Conservation (phyloP, 2,888 invertebrate species). For the Trichogramma dendrolimi region DNA sequence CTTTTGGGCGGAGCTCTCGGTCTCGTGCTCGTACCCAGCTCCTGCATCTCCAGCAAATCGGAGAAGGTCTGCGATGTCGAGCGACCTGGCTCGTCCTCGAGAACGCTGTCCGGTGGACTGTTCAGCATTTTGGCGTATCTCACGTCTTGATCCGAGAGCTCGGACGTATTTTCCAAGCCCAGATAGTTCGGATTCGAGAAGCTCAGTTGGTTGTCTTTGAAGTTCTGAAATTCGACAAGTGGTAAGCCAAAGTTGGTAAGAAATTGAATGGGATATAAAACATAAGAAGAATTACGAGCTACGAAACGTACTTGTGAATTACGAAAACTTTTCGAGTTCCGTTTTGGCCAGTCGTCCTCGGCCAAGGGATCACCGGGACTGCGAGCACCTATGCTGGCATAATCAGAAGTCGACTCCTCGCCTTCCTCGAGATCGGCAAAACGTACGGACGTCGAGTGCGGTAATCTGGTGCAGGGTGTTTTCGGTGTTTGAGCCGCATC, state of each 20-base stretch:
- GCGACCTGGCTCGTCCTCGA: constrained; percentile 55
- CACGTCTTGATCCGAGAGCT: constrained; percentile 33
- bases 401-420: constrained; percentile 70
- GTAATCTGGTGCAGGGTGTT: constrained; percentile 50
- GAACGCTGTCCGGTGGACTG: constrained; percentile 64
- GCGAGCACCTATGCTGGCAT: constrained; percentile 67
- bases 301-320: constrained; percentile 15
- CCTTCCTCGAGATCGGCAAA: constrained; percentile 57
- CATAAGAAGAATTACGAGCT: background rate
- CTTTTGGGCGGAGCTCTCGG: constrained; percentile 54
- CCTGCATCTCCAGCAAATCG: constrained; percentile 46
- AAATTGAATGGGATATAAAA: background rate
- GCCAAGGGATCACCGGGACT: constrained; percentile 50
- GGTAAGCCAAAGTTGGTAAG: constrained; percentile 3
- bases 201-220: constrained; percentile 58
- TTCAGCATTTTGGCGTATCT: constrained; percentile 55
- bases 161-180: constrained; percentile 60
- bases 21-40: constrained; percentile 43
- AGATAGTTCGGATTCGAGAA: constrained; percentile 76
- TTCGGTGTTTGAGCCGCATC: constrained; percentile 54
- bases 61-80: constrained; percentile 47
- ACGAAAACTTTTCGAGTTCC: constrained; percentile 30
- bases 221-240: constrained; percentile 38
- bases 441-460: constrained; percentile 59
- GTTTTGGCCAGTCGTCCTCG: constrained; percentile 46